A percentile compares a stretch with the other conserved stretches of the same genome.
Evolutionary conservation across 2,797 vertebrate genomes (phyloP).

Genomic region (Busarellus nigricollis): DNA sequence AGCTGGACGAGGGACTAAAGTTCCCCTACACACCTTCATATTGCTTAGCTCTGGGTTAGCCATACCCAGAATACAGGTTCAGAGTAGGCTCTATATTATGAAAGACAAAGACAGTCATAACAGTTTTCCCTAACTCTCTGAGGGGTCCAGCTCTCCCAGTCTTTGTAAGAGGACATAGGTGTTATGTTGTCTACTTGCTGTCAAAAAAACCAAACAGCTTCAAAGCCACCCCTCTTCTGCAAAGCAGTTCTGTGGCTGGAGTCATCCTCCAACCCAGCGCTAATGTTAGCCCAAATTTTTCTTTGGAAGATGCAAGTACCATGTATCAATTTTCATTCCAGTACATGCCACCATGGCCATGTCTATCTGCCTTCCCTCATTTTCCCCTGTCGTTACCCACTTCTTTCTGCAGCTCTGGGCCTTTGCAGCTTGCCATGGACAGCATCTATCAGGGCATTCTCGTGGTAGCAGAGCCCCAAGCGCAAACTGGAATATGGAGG

Average conservation of each 20-base stretch:
- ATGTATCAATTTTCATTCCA: neutral
- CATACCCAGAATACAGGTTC: neutral
- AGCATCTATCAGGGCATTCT: neutral
- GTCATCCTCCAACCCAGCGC: neutral
- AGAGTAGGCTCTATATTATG: neutral
- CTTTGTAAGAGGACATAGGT: neutral
- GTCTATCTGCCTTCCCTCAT: neutral
- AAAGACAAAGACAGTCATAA: neutral
- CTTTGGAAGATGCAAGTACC: neutral
- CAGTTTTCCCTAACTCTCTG: neutral
- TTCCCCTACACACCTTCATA: neutral
- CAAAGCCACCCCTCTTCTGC: neutral
- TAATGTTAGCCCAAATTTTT: neutral
- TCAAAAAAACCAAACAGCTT: neutral
- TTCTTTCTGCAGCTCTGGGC: neutral
- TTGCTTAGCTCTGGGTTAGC: neutral
- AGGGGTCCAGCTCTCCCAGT: neutral
- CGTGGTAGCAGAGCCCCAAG: neutral
- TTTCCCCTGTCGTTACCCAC: neutral
- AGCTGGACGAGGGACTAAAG: neutral
- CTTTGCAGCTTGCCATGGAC: neutral
- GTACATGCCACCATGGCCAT: fast-evolving
- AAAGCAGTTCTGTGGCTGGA: neutral
- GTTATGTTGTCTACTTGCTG: neutral
- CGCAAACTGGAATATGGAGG: neutral